These are phyloP conservation scores for Monochamus saltuarius DNA, from an alignment of 1,140 invertebrate genomes.

Conservation along the genomic window DNA sequence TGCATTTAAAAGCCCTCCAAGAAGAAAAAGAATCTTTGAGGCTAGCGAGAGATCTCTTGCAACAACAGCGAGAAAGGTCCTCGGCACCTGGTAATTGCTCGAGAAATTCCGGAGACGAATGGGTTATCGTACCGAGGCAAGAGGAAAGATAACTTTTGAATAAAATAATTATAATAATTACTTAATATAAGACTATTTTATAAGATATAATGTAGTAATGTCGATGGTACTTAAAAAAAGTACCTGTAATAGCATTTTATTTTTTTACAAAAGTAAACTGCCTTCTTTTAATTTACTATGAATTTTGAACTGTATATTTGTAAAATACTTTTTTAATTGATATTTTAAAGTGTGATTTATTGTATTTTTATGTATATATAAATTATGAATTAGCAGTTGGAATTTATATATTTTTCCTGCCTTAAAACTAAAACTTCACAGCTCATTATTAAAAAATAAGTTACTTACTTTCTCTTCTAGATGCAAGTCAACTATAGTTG, in stretches of 20 bases:
- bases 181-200: neutral
- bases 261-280: too few species aligned
- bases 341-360: too few species aligned
- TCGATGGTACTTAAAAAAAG: neutral
- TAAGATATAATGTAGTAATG: neutral
- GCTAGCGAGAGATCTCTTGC: constrained; percentile 37
- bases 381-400: too few species aligned
- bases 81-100: constrained; percentile 6
- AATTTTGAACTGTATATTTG: constrained; percentile 3
- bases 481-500: neutral
- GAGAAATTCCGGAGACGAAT: constrained; percentile 42
- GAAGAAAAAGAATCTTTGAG: constrained; percentile 66
- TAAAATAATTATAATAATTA: neutral
- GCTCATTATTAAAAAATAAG: too few species aligned
- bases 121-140: constrained; percentile 52
- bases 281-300: neutral
- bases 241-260: too few species aligned
- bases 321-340: neutral
- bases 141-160: constrained; percentile 2
- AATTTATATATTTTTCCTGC: too few species aligned
- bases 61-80: constrained; percentile 32
- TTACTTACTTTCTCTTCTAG: too few species aligned
- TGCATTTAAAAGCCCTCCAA: constrained; percentile 59
- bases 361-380: too few species aligned
- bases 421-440: too few species aligned